Evolutionary conservation across 2,888 invertebrate genomes (phyloP).

Genomic region (Achlya flavicornis): DNA sequence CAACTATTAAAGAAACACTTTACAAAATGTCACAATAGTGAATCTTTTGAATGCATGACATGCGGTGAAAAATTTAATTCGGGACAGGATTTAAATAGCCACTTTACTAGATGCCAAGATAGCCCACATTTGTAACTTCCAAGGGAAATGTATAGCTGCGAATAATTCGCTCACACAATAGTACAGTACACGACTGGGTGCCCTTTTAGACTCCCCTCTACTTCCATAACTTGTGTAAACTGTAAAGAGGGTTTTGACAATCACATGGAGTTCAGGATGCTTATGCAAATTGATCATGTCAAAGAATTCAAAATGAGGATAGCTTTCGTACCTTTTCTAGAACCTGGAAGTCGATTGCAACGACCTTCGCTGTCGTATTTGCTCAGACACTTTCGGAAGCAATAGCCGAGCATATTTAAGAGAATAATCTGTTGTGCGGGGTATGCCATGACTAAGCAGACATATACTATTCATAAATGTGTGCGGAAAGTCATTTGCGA

Average conservation of each 20-base stretch:
- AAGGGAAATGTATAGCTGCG: no score
- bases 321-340: not conserved
- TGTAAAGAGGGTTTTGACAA: constrained; percentile 18
- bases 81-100: no score
- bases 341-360: constrained; percentile 18
- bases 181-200: no score
- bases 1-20: no score
- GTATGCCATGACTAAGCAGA: constrained; percentile 24
- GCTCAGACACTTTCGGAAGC: not conserved
- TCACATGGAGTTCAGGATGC: constrained; percentile 15
- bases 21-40: no score
- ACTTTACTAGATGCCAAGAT: no score
- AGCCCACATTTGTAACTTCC: no score
- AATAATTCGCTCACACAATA: no score
- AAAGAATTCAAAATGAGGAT: no score
- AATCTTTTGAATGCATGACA: no score
- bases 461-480: constrained; percentile 21
- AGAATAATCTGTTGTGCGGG: constrained; percentile 18
- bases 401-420: constrained; percentile 15
- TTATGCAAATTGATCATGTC: constrained; percentile 15
- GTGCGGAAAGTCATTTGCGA: not conserved
- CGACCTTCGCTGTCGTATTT: constrained; percentile 19
- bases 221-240: constrained; percentile 18
- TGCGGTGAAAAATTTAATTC: no score
- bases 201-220: constrained; percentile 12